A percentile compares a stretch with the other conserved stretches of the same genome.
These are phyloP conservation scores for Octodon degus DNA, from an alignment of 2,113 vertebrate species.

Conservation along the genomic window DNA sequence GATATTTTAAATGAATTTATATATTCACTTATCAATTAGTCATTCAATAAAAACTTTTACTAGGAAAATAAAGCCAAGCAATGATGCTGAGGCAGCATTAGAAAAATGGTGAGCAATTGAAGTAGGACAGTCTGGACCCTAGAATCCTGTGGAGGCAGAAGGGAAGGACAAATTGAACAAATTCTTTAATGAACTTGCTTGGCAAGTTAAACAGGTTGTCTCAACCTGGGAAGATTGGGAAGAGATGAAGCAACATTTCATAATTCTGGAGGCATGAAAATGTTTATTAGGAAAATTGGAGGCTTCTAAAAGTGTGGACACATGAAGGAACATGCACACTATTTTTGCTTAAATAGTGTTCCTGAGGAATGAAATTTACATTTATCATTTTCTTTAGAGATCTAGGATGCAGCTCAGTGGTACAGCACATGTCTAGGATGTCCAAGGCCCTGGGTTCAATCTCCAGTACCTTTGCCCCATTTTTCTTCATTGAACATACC, in stretches of 20 bases:
- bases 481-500: background rate
- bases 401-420: background rate
- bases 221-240: background rate
- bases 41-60: background rate
- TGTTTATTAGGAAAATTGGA: constrained; percentile 16
- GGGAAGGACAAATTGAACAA: background rate
- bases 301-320: background rate
- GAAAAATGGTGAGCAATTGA: background rate
- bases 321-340: background rate
- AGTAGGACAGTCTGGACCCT: background rate
- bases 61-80: background rate
- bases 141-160: background rate
- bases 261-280: background rate
- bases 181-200: background rate
- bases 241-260: background rate
- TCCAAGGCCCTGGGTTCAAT: background rate
- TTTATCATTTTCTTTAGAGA: background rate
- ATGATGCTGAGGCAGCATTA: background rate
- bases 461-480: background rate
- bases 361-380: background rate
- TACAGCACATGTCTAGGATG: accelerated
- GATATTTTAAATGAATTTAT: background rate
- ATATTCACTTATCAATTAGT: background rate
- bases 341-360: background rate
- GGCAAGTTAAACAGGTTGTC: background rate